Evolutionary conservation across 1,140 invertebrate genomes (phyloP).

Genomic region (Hestina assimilis): DNA sequence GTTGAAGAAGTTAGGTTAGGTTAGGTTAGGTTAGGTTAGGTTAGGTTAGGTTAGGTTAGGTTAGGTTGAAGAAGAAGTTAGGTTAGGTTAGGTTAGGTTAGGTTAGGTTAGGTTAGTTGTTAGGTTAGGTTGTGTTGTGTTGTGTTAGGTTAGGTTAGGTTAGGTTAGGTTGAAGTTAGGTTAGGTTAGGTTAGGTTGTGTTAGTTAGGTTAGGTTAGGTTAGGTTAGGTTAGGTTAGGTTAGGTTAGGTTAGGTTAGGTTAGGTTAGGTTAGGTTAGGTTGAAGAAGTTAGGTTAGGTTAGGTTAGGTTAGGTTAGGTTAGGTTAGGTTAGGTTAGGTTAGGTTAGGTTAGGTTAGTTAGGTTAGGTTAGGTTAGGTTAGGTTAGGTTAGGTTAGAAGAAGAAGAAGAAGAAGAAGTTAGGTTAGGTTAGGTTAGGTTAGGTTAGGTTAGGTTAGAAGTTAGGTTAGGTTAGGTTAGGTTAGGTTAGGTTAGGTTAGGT

Average conservation of each 20-base stretch:
- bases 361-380: constrained; percentile 23
- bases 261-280: too few species aligned
- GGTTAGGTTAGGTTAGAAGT: too few species aligned
- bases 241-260: constrained; percentile 27
- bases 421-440: too few species aligned
- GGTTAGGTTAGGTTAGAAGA: too few species aligned
- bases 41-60: constrained; percentile 3
- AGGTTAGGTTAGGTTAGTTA: constrained; percentile 23
- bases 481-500: constrained; percentile 31
- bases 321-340: constrained; percentile 20
- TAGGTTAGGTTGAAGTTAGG: too few species aligned
- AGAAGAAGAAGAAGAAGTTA: too few species aligned
- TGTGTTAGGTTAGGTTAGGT: too few species aligned
- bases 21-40: constrained; percentile 8
- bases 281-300: constrained; percentile 26
- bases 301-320: constrained; percentile 29
- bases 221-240: constrained; percentile 29
- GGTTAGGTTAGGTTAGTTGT: constrained; percentile 17
- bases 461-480: constrained; percentile 7
- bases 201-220: constrained; percentile 26
- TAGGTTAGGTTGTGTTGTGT: too few species aligned
- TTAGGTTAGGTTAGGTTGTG: not conserved
- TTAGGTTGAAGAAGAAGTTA: too few species aligned
- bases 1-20: too few species aligned
- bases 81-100: not conserved